Evolutionary conservation across 2,113 vertebrate genomes (phyloP).

Genomic region (Saccopteryx bilineata): DNA sequence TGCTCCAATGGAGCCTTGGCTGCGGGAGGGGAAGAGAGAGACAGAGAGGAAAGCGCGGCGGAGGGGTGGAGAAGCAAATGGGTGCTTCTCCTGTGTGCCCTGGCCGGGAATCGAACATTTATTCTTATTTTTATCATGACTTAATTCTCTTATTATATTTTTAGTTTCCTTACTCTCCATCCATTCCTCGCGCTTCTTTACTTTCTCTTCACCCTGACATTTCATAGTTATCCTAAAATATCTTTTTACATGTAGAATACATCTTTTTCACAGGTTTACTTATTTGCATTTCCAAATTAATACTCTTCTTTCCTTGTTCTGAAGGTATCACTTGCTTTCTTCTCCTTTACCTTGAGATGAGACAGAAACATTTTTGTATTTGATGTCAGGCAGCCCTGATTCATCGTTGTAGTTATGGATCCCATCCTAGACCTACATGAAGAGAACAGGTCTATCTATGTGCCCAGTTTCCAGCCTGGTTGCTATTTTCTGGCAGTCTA

Average conservation of each 20-base stretch:
- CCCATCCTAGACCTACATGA: background rate
- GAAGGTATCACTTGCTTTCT: background rate
- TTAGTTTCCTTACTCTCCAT: background rate
- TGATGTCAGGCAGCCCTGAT: background rate
- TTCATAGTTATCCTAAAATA: background rate
- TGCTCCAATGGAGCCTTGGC: no score
- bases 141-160: background rate
- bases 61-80: no score
- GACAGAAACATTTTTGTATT: background rate
- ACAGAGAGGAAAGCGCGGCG: no score
- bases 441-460: background rate
- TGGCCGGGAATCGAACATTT: no score
- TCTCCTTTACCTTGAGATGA: constrained; percentile 11
- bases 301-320: background rate
- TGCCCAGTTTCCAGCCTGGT: background rate
- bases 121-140: background rate
- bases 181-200: background rate
- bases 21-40: no score
- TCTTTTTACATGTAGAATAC: background rate
- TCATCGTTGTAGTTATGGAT: background rate
- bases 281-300: background rate
- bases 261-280: background rate
- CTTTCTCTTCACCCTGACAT: background rate
- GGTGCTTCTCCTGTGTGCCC: no score
- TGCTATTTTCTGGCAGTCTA: background rate